Conservation (phyloP, 2,797 vertebrate species). For the Brotula barbata region DNA sequence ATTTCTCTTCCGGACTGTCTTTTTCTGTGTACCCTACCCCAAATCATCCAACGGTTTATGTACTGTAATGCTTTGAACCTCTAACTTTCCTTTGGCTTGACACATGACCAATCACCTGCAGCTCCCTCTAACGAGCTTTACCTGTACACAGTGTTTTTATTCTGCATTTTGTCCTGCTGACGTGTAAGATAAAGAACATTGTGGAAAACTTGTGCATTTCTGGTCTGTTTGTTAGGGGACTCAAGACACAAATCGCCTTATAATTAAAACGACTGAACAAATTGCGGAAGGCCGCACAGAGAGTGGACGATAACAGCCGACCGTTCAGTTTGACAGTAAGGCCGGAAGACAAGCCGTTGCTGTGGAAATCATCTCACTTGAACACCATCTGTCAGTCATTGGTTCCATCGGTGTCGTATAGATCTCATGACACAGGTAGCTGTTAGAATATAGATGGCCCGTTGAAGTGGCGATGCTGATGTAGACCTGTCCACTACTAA, state of each 20-base stretch:
- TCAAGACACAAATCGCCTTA: no score
- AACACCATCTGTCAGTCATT: constrained; percentile 15
- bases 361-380: constrained; percentile 4
- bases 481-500: constrained; percentile 1
- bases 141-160: constrained; percentile 64
- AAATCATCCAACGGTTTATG: constrained; percentile 18
- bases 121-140: constrained; percentile 47
- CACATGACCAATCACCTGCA: constrained; percentile 46
- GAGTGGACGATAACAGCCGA: no score
- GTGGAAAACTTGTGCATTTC: constrained; percentile 49
- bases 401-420: constrained; percentile 25
- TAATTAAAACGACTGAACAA: no score
- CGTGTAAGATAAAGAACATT: constrained; percentile 73
- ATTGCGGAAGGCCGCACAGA: no score
- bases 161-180: constrained; percentile 63
- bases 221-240: constrained; percentile 5
- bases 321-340: no score
- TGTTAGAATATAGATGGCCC: constrained; percentile 46
- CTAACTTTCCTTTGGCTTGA: constrained; percentile 18
- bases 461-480: constrained; percentile 14
- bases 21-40: constrained; percentile 23
- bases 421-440: constrained; percentile 30
- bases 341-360: not conserved
- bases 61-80: constrained; percentile 32
- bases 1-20: constrained; percentile 35